A percentile compares a stretch with the other conserved stretches of the same genome.
phyloP scores from a whole-genome alignment of 2,888 invertebrate species.

The Eristalinus sepulchralis region DNA sequence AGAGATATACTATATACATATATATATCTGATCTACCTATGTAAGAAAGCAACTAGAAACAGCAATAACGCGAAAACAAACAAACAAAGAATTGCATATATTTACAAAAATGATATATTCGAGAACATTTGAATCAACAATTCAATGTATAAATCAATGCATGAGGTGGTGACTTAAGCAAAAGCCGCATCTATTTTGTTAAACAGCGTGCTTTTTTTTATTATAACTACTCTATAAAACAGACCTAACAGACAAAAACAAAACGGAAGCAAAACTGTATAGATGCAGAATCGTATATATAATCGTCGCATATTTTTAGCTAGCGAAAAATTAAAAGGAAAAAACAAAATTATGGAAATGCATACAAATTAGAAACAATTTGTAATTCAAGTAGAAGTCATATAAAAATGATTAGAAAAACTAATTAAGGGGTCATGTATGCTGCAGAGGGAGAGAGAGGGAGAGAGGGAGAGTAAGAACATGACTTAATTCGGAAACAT shows the following conservation, averaged over 20 bases:
- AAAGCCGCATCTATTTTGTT: slow-evolving; percentile 45
- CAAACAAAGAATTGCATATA: slow-evolving; percentile 1
- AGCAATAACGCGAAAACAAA: slow-evolving; percentile 32
- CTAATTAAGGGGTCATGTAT: slow-evolving; percentile 10
- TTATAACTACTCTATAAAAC: slow-evolving; percentile 6
- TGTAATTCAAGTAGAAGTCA: slow-evolving; percentile 4
- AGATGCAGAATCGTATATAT: slow-evolving; percentile 50
- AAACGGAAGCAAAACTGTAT: slow-evolving; percentile 11
- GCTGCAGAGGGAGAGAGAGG: background rate
- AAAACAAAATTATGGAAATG: slow-evolving; percentile 6
- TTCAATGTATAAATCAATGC: slow-evolving; percentile 40
- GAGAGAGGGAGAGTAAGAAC: background rate
- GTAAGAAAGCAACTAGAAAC: slow-evolving; percentile 47
- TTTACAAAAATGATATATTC: background rate
- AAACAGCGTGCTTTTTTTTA: slow-evolving; percentile 42
- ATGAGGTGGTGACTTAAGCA: slow-evolving; percentile 18
- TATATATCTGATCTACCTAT: slow-evolving; percentile 36
- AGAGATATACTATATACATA: slow-evolving; percentile 16
- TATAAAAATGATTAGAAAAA: background rate
- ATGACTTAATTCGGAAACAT: slow-evolving; percentile 52
- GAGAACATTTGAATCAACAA: slow-evolving; percentile 13
- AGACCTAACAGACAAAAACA: slow-evolving; percentile 19
- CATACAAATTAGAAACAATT: slow-evolving; percentile 17
- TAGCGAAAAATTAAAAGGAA: slow-evolving; percentile 37
- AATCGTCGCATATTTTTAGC: slow-evolving; percentile 63